A percentile compares a stretch with the other conserved stretches of the same genome.
Evolutionary conservation across 2,113 vertebrate species (phyloP).

Genomic region (Saiga tatarica): DNA sequence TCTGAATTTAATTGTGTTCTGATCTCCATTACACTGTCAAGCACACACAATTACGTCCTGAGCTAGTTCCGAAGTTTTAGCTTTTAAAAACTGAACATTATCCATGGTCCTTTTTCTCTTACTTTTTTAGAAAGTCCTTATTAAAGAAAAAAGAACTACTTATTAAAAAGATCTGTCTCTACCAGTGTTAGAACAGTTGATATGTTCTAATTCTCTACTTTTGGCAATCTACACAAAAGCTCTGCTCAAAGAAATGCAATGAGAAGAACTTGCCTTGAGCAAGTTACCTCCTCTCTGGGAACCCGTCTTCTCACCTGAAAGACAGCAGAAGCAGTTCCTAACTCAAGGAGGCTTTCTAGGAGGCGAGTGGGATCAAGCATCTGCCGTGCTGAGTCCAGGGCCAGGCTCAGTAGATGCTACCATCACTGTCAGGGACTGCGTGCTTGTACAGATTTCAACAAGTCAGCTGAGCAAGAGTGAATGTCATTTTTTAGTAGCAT

Average conservation of each 20-base stretch:
- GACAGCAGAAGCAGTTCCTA: neutral
- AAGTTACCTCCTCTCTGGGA: neutral
- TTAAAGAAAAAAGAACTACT: neutral
- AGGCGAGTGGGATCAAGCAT: neutral
- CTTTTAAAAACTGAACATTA: neutral
- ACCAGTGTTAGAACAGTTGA: neutral
- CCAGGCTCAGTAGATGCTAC: fast-evolving
- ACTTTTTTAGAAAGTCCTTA: neutral
- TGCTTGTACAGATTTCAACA: neutral
- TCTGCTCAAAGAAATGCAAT: neutral
- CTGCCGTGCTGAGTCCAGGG: fast-evolving
- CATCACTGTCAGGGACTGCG: neutral
- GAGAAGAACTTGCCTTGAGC: neutral
- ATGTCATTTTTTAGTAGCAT: neutral
- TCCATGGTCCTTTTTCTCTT: neutral
- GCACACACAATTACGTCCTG: neutral
- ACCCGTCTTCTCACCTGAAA: neutral
- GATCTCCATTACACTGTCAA: neutral
- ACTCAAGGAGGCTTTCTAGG: neutral
- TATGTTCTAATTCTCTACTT: neutral
- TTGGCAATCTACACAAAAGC: fast-evolving
- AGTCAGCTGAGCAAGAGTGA: neutral
- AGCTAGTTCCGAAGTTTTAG: neutral
- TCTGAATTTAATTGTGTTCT: neutral
- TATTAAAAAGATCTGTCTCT: neutral